Conservation (phyloP, 2,113 vertebrate species). For the Hyaena hyaena region DNA sequence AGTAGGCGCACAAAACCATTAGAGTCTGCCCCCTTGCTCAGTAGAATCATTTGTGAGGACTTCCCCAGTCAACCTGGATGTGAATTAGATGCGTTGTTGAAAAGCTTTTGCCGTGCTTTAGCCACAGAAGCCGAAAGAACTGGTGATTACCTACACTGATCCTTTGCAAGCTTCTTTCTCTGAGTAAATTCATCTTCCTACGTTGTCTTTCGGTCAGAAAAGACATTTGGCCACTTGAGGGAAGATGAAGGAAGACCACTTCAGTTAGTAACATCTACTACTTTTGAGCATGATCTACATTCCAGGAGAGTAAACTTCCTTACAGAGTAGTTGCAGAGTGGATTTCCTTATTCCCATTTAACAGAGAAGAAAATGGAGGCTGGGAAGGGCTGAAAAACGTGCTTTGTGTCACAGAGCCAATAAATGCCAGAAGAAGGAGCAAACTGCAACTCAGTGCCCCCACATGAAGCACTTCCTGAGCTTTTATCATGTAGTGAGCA, state of each 20-base stretch:
- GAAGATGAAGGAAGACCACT: background rate
- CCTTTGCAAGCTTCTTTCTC: background rate
- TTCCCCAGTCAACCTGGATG: background rate
- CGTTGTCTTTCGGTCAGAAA: background rate
- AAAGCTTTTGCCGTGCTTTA: background rate
- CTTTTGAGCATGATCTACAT: background rate
- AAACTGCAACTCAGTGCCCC: background rate
- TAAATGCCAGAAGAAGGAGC: background rate
- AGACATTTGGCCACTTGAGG: background rate
- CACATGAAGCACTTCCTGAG: background rate
- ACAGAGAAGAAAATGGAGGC: background rate
- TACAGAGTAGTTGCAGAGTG: background rate
- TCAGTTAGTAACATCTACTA: background rate
- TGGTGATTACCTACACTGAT: background rate
- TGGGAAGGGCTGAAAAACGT: background rate
- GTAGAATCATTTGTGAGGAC: background rate
- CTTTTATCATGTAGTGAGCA: background rate
- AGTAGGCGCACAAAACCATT: fast-evolving
- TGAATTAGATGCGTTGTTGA: background rate
- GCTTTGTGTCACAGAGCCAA: background rate
- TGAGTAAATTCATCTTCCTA: background rate
- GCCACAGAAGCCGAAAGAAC: background rate
- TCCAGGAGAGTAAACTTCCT: background rate
- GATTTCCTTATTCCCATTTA: background rate
- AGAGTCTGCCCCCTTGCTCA: background rate